These are phyloP conservation scores for Amorpha juglandis DNA, from an alignment of 2,888 invertebrate species.

Conservation along the genomic window DNA sequence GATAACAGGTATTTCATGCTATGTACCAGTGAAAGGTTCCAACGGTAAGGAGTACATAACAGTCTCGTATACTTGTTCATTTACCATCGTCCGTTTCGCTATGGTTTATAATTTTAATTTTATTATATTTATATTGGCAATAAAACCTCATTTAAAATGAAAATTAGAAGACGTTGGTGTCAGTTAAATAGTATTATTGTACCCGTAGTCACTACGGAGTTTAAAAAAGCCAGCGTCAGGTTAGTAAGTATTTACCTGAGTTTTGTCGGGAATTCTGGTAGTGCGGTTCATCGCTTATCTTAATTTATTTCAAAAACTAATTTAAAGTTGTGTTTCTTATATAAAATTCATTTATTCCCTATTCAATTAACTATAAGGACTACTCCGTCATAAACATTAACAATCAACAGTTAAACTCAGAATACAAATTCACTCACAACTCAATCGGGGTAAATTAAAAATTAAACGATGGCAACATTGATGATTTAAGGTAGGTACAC, in stretches of 20 bases:
- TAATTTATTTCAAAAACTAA: too few species aligned
- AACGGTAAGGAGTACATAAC: conserved; percentile 2
- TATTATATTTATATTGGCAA: neutral
- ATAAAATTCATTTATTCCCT: neutral
- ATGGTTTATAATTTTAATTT: neutral
- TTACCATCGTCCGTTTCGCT: neutral
- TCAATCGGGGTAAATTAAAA: conserved; percentile 9
- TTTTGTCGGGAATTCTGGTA: too few species aligned
- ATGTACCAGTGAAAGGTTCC: conserved; percentile 18
- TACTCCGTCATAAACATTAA: neutral
- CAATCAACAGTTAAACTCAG: neutral
- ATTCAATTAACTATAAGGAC: neutral
- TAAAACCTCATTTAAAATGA: too few species aligned
- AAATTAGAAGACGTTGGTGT: too few species aligned
- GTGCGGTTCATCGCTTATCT: too few species aligned
- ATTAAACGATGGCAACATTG: neutral
- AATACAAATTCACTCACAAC: neutral
- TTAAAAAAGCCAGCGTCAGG: too few species aligned
- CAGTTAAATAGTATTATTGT: too few species aligned
- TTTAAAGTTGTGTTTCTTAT: too few species aligned
- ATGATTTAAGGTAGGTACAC: neutral
- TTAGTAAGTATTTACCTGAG: too few species aligned
- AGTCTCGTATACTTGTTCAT: neutral
- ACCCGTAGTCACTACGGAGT: too few species aligned
- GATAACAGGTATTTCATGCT: conserved; percentile 17